These are phyloP conservation scores for Pterois miles DNA, from an alignment of 2,797 vertebrate species.

Conservation along the genomic window DNA sequence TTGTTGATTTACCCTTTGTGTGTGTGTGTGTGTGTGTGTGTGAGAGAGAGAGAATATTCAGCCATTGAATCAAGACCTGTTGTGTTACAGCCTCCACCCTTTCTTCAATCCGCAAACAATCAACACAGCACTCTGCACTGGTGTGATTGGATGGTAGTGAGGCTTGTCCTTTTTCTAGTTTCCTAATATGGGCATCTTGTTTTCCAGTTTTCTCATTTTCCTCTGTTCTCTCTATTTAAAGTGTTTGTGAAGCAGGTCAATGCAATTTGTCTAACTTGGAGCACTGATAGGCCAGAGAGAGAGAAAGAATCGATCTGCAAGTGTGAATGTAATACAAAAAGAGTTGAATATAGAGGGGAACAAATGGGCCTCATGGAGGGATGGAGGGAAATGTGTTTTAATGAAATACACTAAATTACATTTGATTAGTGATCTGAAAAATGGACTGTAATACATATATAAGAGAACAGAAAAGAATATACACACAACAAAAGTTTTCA, in stretches of 20 bases:
- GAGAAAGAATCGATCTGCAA: constrained; percentile 53
- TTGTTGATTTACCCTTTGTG: constrained; percentile 39
- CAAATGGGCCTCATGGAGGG: constrained; percentile 26
- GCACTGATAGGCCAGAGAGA: not conserved
- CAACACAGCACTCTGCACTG: not conserved
- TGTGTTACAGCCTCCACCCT: constrained; percentile 32
- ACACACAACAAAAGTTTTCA: not conserved
- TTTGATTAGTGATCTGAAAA: constrained; percentile 36
- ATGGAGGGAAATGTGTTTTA: constrained; percentile 16
- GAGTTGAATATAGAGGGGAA: constrained; percentile 24
- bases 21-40: not conserved
- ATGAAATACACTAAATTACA: constrained; percentile 32
- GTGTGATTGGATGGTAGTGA: not conserved
- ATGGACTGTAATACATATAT: not conserved
- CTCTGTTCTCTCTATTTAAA: constrained; percentile 34
- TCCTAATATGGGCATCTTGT: constrained; percentile 27
- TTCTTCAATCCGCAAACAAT: constrained; percentile 51
- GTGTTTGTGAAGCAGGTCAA: constrained; percentile 61
- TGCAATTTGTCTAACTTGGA: constrained; percentile 55
- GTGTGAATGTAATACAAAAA: constrained; percentile 38
- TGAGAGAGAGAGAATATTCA: constrained; percentile 19
- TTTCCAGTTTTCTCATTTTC: constrained; percentile 50
- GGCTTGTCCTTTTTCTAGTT: constrained; percentile 13
- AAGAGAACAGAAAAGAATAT: constrained; percentile 20
- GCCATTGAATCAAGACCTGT: constrained; percentile 46